Conservation (phyloP, 92 coral and sea anemone genomes). For the Porites evermanni region DNA sequence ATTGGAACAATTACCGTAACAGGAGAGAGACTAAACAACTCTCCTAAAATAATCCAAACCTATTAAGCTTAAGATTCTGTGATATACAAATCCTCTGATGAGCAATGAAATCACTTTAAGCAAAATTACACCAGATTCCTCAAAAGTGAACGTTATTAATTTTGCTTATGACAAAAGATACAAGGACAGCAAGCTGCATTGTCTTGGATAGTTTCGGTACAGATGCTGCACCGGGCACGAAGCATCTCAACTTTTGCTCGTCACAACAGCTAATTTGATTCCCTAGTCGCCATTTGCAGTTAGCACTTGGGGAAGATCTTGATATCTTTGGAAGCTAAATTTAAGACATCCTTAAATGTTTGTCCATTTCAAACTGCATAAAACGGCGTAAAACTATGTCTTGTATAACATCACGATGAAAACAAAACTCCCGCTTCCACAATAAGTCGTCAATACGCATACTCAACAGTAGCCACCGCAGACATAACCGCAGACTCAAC, state of each 20-base stretch:
- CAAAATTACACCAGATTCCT: too few relatives aligned
- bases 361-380: not conserved
- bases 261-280: not conserved
- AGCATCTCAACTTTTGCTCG: slow-evolving; percentile 43
- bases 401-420: too few relatives aligned
- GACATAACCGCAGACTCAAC: not conserved
- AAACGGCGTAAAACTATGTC: not conserved
- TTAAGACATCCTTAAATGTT: too few relatives aligned
- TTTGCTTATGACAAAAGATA: slow-evolving; percentile 55
- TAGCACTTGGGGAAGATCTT: not conserved
- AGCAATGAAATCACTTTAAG: too few relatives aligned
- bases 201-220: slow-evolving; percentile 69
- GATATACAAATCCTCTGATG: too few relatives aligned
- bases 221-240: slow-evolving; percentile 82
- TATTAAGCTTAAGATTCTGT: too few relatives aligned
- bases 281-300: not conserved
- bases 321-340: not conserved
- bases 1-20: too few relatives aligned
- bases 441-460: not conserved
- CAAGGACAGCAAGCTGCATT: slow-evolving; percentile 84
- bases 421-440: slow-evolving; percentile 3
- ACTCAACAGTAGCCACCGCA: not conserved
- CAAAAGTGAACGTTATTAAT: not conserved
- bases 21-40: too few relatives aligned
- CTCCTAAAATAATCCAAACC: too few relatives aligned